These are phyloP conservation scores for Coenonympha glycerion DNA, from an alignment of 2,888 invertebrate genomes.

Conservation along the genomic window DNA sequence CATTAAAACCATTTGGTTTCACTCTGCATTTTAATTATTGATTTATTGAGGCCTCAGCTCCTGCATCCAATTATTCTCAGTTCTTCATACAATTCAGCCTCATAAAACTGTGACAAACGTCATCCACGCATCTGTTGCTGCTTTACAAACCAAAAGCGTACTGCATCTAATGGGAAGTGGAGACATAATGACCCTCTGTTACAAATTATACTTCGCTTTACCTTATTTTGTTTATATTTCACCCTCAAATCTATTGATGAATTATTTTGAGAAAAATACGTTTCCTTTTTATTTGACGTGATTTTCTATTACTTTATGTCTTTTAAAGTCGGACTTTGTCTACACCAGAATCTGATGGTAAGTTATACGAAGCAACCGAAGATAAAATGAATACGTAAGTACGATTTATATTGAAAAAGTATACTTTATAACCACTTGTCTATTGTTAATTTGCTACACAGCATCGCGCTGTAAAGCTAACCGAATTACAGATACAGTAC, in stretches of 20 bases:
- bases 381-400: too few species aligned
- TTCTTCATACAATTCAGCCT: not conserved
- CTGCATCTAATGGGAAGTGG: slow-evolving; percentile 22
- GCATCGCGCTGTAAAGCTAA: too few species aligned
- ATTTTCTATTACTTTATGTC: too few species aligned
- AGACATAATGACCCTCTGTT: slow-evolving; percentile 25
- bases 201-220: slow-evolving; percentile 26
- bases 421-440: too few species aligned
- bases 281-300: too few species aligned
- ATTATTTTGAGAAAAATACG: not conserved
- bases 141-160: slow-evolving; percentile 23
- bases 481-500: too few species aligned
- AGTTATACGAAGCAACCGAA: too few species aligned
- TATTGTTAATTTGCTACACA: too few species aligned
- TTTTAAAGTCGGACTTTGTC: too few species aligned
- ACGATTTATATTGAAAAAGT: too few species aligned
- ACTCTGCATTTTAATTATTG: not conserved
- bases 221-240: slow-evolving; percentile 19
- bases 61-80: slow-evolving; percentile 8
- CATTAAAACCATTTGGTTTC: too few species aligned
- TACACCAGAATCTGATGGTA: too few species aligned
- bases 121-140: slow-evolving; percentile 27
- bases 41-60: not conserved
- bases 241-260: slow-evolving; percentile 12
- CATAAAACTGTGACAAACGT: slow-evolving; percentile 10